Evolutionary conservation across 2,888 invertebrate genomes (phyloP), one percentile per base, ranked within the genome.

Genomic region (Seira ritae): DNA sequence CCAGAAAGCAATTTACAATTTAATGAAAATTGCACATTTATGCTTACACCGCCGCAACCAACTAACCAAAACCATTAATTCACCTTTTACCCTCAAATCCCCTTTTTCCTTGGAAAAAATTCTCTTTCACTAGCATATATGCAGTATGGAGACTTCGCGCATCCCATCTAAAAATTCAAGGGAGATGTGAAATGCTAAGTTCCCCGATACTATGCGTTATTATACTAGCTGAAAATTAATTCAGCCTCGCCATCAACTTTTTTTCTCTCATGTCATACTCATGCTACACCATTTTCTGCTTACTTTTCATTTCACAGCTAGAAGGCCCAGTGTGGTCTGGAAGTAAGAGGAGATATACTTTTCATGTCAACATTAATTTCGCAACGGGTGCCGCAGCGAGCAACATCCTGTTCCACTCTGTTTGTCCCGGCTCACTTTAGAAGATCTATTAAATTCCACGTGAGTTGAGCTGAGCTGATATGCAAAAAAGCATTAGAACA

Each of bases 351-450:
- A 55, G 62, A 19, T 62, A 42, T 77, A 69, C 50, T 31, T 50
- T 20, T 22, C 67, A 37, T 77, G 76, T 69, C 69, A 23, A 69
- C 77, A 70, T 78, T 78, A 78, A 78, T 78, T 78, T 78, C 71
- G 77, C 77, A 71, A 78, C 77, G 77, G 77, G 71, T 66, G 77
- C 65, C 77, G 3, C 77, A 78, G 42, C 77, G 62, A 77, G 77
- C n/a, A 31, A 69, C 46, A 69, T 77, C 69, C 77, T 37, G 69
- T 24, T 20, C 15, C 50, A 50, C 50, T 50, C 50, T 50, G 50
- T 50, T 50, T 50, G 15, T 50, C 50, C 12, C 50, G 50, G 50
- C 15, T 50, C 50, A n/a, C 15, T 50, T 50, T 50, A 50, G 50
- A 50, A 50, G 50, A 12, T 50, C 50, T 50, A 50, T 50, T 50